phyloP scores from a whole-genome alignment of 2,797 vertebrate genomes.

The Poecilia picta region DNA sequence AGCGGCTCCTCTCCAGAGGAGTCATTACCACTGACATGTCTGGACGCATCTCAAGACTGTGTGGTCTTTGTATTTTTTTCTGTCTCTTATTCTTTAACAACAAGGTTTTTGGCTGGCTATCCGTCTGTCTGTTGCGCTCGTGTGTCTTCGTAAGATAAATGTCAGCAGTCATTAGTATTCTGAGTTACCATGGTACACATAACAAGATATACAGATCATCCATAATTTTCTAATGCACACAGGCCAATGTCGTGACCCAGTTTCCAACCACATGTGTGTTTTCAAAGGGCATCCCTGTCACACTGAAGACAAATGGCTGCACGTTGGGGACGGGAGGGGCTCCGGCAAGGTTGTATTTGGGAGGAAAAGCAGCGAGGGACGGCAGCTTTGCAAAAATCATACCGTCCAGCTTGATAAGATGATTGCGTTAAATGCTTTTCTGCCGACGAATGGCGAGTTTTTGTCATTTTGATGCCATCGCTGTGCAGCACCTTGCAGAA shows the following conservation, averaged over 20 bases:
- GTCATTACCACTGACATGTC: background rate
- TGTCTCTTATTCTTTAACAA: background rate
- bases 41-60: background rate
- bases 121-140: background rate
- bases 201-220: slow-evolving; percentile 8
- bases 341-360: slow-evolving; percentile 4
- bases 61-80: background rate
- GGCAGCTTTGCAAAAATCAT: background rate
- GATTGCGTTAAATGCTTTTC: background rate
- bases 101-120: background rate
- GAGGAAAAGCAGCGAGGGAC: background rate
- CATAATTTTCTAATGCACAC: background rate
- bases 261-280: slow-evolving; percentile 15
- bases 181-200: background rate
- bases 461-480: background rate
- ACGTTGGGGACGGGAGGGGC: background rate
- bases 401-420: background rate
- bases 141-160: background rate
- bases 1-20: background rate
- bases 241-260: slow-evolving; percentile 17
- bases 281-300: slow-evolving; percentile 36
- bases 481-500: background rate
- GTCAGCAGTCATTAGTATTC: slow-evolving; percentile 11
- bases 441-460: background rate
- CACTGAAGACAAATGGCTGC: slow-evolving; percentile 15